Evolutionary conservation across 2,797 vertebrate species (phyloP).

Genomic region (Alectoris magna): DNA sequence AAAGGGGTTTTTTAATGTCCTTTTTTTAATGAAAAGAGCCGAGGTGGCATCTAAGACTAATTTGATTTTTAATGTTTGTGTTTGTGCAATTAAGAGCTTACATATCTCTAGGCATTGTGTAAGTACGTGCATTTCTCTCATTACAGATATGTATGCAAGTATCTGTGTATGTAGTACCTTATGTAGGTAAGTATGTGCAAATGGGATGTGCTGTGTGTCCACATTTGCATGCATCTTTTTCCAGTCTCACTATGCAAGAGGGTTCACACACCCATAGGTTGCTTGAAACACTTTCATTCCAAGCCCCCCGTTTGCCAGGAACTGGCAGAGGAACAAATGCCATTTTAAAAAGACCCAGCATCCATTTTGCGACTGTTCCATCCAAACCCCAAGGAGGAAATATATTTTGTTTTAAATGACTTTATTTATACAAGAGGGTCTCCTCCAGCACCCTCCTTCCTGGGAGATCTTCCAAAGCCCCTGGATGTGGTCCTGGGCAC

Average conservation of each 20-base stretch:
- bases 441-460: neutral
- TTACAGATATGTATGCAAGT: neutral
- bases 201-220: neutral
- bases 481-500: neutral
- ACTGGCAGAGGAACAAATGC: constrained; percentile 10
- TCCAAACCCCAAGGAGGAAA: constrained; percentile 12
- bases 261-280: neutral
- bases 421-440: neutral
- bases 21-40: constrained; percentile 52
- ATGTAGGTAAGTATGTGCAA: constrained; percentile 36
- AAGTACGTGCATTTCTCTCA: neutral
- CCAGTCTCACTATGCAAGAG: neutral
- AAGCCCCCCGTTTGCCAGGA: constrained; percentile 19
- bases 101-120: neutral
- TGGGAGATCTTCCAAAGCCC: neutral
- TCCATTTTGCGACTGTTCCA: constrained; percentile 18
- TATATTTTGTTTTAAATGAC: neutral
- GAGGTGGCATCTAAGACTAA: constrained; percentile 62
- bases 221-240: neutral
- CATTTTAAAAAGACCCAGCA: constrained; percentile 18
- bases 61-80: constrained; percentile 74
- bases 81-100: constrained; percentile 60
- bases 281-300: neutral
- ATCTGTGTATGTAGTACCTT: constrained; percentile 18
- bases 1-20: constrained; percentile 42